Conservation (phyloP, 2,888 invertebrate genomes). For the Callyntrura sp. region DNA sequence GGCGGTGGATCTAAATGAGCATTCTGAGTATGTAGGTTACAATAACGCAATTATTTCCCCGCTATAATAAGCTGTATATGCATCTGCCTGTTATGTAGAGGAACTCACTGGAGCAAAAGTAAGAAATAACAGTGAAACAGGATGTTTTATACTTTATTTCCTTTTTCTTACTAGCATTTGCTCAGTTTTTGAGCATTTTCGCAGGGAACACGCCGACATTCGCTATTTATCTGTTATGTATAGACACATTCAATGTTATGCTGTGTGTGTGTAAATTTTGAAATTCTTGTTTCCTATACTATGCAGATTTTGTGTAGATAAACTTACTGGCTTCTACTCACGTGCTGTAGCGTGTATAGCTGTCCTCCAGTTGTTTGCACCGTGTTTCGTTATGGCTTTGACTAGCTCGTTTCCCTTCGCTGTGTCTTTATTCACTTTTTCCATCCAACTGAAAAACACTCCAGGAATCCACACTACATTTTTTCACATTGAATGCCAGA, state of each 20-base stretch:
- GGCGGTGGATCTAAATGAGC: neutral
- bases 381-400: constrained; percentile 7
- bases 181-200: neutral
- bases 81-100: neutral
- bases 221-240: neutral
- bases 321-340: neutral
- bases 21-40: neutral
- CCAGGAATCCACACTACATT: neutral
- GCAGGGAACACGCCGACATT: neutral
- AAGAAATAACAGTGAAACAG: neutral
- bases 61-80: neutral
- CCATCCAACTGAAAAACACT: constrained; percentile 9
- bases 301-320: neutral
- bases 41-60: neutral
- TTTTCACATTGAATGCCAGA: too few species aligned
- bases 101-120: neutral
- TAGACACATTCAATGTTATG: neutral
- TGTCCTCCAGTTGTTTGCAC: constrained; percentile 8
- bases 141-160: constrained; percentile 3
- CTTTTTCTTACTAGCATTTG: constrained; percentile 4
- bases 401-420: constrained; percentile 22
- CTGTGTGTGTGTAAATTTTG: too few species aligned
- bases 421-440: constrained; percentile 15
- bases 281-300: constrained; percentile 2
- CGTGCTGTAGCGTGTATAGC: too few species aligned